These are phyloP conservation scores for Zaprionus africanus DNA, from an alignment of 1,140 invertebrate species.

Conservation along the genomic window DNA sequence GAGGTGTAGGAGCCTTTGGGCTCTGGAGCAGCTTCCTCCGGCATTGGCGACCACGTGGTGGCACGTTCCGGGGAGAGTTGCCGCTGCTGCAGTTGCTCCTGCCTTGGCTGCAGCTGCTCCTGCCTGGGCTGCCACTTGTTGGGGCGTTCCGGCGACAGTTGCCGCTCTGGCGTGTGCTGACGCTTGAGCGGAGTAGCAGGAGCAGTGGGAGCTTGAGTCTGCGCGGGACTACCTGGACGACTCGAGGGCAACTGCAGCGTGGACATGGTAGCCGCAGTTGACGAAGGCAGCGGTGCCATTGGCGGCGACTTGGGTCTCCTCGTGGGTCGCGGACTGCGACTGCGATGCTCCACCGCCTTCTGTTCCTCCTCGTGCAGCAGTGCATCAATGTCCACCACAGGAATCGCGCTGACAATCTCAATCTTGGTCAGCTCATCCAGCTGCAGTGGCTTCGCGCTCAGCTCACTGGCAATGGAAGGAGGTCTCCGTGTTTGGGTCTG, in stretches of 20 bases:
- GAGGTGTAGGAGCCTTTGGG: constrained; percentile 69
- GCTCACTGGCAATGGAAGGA: constrained; percentile 62
- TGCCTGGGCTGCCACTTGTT: constrained; percentile 46
- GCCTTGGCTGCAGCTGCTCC: constrained; percentile 17
- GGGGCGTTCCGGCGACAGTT: constrained; percentile 59
- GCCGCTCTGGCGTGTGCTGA: constrained; percentile 70
- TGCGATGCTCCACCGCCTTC: constrained; percentile 70
- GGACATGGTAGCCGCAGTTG: constrained; percentile 28
- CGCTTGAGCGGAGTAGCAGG: constrained; percentile 56
- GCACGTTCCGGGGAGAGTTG: constrained; percentile 45
- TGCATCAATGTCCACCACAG: constrained; percentile 68
- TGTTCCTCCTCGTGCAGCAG: constrained; percentile 59
- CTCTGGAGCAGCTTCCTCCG: constrained; percentile 29
- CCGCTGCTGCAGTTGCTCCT: constrained; percentile 34
- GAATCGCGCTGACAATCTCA: constrained; percentile 61
- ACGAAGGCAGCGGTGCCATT: background rate
- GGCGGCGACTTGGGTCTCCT: constrained; percentile 66
- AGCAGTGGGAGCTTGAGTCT: constrained; percentile 10
- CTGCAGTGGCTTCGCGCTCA: constrained; percentile 49
- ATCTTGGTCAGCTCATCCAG: constrained; percentile 71
- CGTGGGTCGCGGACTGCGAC: constrained; percentile 64
- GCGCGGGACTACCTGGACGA: constrained; percentile 44
- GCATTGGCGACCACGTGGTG: constrained; percentile 7
- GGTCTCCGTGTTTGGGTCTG: constrained; percentile 65
- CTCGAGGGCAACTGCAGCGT: constrained; percentile 64